These are phyloP conservation scores for Sternarchorhynchus goeldii DNA, from an alignment of 2,797 vertebrate species.

Conservation along the genomic window DNA sequence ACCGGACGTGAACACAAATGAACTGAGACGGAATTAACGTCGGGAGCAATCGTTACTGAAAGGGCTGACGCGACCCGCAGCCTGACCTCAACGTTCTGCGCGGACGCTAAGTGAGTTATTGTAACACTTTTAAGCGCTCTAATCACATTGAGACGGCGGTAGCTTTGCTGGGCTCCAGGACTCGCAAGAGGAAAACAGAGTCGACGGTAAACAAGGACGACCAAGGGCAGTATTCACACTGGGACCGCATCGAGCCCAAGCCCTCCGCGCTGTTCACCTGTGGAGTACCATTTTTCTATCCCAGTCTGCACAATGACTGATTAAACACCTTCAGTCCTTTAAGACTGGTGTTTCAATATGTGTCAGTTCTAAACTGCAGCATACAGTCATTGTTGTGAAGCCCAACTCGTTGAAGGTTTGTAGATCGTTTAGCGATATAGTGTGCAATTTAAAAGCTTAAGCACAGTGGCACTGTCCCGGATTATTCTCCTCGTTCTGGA, in stretches of 20 bases:
- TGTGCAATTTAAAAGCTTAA: no score
- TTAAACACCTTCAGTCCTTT: constrained; percentile 19
- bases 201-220: constrained; percentile 52
- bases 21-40: constrained; percentile 33
- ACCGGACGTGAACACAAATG: constrained; percentile 40
- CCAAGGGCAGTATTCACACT: constrained; percentile 55
- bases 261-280: constrained; percentile 11
- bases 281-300: constrained; percentile 15
- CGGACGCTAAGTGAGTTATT: constrained; percentile 50
- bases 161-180: constrained; percentile 26
- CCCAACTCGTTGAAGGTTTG: no score
- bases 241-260: constrained; percentile 35
- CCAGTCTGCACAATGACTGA: constrained; percentile 4
- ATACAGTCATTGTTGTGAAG: no score
- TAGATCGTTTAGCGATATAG: no score
- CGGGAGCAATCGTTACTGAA: constrained; percentile 35
- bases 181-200: constrained; percentile 43
- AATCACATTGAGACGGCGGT: constrained; percentile 48
- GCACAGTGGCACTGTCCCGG: no score
- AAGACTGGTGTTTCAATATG: not conserved
- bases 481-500: no score
- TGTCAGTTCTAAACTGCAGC: not conserved
- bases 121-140: constrained; percentile 41
- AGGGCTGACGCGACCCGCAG: constrained; percentile 32
- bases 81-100: constrained; percentile 22